These are phyloP conservation scores for Platalea minor DNA, from an alignment of 2,797 vertebrate genomes.

Conservation along the genomic window DNA sequence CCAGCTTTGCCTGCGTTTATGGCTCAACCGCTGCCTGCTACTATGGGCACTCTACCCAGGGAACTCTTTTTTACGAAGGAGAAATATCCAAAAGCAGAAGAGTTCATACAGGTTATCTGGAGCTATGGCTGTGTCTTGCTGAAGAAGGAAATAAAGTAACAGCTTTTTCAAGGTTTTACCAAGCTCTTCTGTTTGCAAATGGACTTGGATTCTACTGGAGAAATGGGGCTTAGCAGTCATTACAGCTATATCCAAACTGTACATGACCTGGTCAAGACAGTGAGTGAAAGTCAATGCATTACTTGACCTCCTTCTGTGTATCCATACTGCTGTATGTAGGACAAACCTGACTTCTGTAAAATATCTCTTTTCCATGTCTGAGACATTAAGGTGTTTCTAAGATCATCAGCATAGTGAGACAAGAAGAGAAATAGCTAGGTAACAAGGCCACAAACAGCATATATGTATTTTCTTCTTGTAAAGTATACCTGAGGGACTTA, in stretches of 20 bases:
- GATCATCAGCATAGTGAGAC: accelerated
- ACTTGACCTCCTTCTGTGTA: neutral
- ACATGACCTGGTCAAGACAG: neutral
- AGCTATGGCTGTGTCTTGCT: neutral
- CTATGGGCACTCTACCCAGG: accelerated
- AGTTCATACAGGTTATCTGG: neutral
- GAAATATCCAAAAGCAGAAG: neutral
- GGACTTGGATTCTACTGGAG: neutral
- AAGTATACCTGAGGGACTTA: neutral
- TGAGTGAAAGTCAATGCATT: neutral
- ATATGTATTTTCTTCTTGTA: neutral
- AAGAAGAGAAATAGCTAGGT: neutral
- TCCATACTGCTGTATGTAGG: neutral
- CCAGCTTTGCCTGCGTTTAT: neutral
- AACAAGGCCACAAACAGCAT: neutral
- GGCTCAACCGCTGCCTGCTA: neutral
- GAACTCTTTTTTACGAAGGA: neutral
- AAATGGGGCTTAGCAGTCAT: neutral
- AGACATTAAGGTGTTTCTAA: neutral
- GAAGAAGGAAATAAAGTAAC: neutral
- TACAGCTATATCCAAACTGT: neutral
- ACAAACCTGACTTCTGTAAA: neutral
- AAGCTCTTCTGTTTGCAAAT: neutral
- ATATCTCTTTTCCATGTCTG: neutral
- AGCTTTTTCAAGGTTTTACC: neutral